Evolutionary conservation across 35 echinoderm and acorn worm genomes (phyloP).

Genomic region (Apostichopus japonicus): DNA sequence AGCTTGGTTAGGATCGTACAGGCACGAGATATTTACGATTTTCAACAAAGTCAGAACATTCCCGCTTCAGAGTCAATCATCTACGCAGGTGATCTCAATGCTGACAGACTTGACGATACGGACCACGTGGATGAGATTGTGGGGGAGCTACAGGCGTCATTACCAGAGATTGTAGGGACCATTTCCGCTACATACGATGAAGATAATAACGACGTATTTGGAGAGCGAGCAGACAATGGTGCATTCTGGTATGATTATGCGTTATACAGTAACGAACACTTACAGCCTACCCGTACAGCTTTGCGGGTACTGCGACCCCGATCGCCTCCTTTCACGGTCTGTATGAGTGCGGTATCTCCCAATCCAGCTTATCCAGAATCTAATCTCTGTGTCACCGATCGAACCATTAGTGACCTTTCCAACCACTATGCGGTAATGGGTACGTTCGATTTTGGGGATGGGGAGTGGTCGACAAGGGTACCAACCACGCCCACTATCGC

Average conservation of each 20-base stretch:
- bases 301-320: constrained; percentile 52
- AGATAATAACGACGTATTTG: constrained; percentile 69
- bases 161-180: constrained; percentile 58
- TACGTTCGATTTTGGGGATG: constrained; percentile 32
- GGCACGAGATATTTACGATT: constrained; percentile 57
- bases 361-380: constrained; percentile 57
- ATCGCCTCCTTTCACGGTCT: constrained; percentile 50
- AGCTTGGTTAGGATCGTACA: constrained; percentile 57
- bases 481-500: not conserved
- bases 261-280: constrained; percentile 70
- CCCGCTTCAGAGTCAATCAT: constrained; percentile 64
- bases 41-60: constrained; percentile 51
- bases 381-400: constrained; percentile 12
- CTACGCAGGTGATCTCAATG: constrained; percentile 77
- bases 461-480: not conserved
- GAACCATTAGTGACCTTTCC: constrained; percentile 62
- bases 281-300: constrained; percentile 53
- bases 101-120: constrained; percentile 28
- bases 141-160: constrained; percentile 40
- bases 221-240: not conserved
- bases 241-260: constrained; percentile 76
- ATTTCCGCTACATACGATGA: constrained; percentile 66
- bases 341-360: constrained; percentile 12
- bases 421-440: constrained; percentile 71
- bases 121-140: constrained; percentile 54